Conservation (phyloP, 2,888 invertebrate genomes). For the Helleia helle region DNA sequence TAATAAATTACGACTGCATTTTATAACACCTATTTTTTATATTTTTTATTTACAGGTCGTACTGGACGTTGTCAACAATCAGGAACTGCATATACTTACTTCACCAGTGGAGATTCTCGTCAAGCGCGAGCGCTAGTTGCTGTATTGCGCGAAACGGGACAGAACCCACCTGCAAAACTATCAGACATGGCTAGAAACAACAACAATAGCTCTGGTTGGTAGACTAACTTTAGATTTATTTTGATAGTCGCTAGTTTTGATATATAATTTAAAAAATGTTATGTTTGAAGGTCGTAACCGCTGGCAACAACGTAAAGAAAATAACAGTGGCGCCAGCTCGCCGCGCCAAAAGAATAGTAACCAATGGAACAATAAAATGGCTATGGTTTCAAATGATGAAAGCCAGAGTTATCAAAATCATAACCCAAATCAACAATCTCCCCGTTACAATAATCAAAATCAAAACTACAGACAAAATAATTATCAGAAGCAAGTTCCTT, state of each 20-base stretch:
- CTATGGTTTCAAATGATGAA: constrained; percentile 41
- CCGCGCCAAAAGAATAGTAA: constrained; percentile 63
- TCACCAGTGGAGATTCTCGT: constrained; percentile 91
- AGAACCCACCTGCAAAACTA: constrained; percentile 86
- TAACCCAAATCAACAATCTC: constrained; percentile 52
- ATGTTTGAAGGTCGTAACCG: constrained; percentile 63
- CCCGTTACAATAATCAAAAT: constrained; percentile 65
- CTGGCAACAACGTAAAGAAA: constrained; percentile 77
- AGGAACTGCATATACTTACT: constrained; percentile 97
- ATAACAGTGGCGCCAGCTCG: constrained; percentile 62
- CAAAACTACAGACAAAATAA: constrained; percentile 60
- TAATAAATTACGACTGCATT: background rate
- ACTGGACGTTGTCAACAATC: constrained; percentile 94
- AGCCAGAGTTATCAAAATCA: constrained; percentile 51
- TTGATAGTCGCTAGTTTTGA: background rate
- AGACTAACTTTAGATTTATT: background rate
- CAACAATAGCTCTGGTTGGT: constrained; percentile 60
- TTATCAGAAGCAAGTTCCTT: constrained; percentile 70
- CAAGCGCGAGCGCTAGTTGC: constrained; percentile 94
- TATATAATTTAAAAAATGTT: constrained; percentile 1
- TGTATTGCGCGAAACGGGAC: constrained; percentile 94
- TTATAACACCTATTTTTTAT: too few relatives aligned
- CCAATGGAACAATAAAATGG: constrained; percentile 70
- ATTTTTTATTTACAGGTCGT: constrained; percentile 67
- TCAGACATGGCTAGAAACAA: constrained; percentile 79